Percentiles rank a stretch among this genome's conserved stretches.
These are phyloP conservation scores for Istiophorus platypterus DNA, from an alignment of 2,113 vertebrate genomes.

Conservation along the genomic window DNA sequence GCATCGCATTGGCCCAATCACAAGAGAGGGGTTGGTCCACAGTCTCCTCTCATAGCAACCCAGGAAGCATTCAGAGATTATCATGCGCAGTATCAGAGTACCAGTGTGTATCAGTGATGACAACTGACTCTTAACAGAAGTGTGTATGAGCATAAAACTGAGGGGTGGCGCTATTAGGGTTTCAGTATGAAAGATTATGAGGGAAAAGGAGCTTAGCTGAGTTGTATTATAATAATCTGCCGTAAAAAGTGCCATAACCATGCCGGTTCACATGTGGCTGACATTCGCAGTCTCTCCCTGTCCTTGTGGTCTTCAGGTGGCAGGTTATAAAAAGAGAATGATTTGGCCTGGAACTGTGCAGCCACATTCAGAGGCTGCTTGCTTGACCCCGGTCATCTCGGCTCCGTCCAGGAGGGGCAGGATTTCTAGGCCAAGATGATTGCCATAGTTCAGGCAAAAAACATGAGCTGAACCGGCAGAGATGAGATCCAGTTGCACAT, in stretches of 20 bases:
- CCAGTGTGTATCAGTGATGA: slow-evolving; percentile 26
- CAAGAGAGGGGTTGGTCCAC: slow-evolving; percentile 53
- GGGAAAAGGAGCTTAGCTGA: slow-evolving; percentile 7
- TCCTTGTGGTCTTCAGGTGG: not conserved
- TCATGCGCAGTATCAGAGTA: slow-evolving; percentile 33
- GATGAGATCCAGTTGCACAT: slow-evolving; percentile 8
- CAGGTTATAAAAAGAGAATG: slow-evolving; percentile 8
- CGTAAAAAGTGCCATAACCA: not conserved
- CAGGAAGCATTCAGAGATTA: slow-evolving; percentile 56
- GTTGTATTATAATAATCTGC: not conserved
- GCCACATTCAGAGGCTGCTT: slow-evolving; percentile 16
- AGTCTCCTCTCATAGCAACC: slow-evolving; percentile 78
- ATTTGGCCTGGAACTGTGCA: slow-evolving; percentile 2
- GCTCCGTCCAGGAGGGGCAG: not conserved
- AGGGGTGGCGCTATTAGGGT: not conserved
- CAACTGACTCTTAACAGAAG: slow-evolving; percentile 9
- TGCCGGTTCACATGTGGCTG: slow-evolving; percentile 12
- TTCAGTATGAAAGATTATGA: slow-evolving; percentile 8
- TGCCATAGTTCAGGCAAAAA: slow-evolving; percentile 32
- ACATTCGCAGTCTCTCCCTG: not conserved
- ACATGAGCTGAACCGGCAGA: slow-evolving; percentile 24
- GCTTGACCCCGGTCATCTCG: slow-evolving; percentile 40
- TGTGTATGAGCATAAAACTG: slow-evolving; percentile 4
- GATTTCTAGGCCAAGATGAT: slow-evolving; percentile 28
- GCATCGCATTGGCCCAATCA: slow-evolving; percentile 59